These are phyloP conservation scores for Nyctalus aviator DNA, from an alignment of 2,797 vertebrate species.

Conservation along the genomic window DNA sequence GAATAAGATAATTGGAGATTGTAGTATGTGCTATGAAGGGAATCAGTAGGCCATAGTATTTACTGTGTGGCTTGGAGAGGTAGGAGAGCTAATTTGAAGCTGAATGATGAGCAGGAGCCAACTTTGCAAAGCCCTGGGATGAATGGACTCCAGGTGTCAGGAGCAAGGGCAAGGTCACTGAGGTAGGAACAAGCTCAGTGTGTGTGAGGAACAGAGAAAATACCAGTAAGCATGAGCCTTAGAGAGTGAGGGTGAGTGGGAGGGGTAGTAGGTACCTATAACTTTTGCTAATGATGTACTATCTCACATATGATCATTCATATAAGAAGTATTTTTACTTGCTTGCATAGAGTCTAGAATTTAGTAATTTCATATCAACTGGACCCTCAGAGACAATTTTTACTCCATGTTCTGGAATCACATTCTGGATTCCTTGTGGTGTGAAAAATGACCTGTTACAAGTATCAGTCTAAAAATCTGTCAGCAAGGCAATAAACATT, in stretches of 20 bases:
- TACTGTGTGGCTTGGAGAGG: background rate
- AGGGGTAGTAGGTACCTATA: background rate
- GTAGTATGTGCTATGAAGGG: background rate
- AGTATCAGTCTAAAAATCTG: conserved; percentile 67
- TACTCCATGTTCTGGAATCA: conserved; percentile 32
- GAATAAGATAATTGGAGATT: background rate
- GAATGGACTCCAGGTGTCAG: background rate
- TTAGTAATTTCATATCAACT: conserved; percentile 7
- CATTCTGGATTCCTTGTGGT: conserved; percentile 55
- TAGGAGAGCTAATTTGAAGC: background rate
- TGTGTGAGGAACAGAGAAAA: background rate
- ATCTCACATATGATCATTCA: background rate
- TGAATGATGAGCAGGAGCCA: background rate
- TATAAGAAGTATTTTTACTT: conserved; percentile 24
- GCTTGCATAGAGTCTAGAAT: background rate
- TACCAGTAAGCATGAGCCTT: background rate
- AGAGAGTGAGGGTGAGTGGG: background rate
- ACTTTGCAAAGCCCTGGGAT: background rate
- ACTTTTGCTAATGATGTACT: background rate
- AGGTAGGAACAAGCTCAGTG: background rate
- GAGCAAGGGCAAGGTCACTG: background rate
- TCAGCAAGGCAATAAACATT: conserved; percentile 63
- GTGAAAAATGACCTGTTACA: conserved; percentile 69
- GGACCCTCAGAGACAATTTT: background rate
- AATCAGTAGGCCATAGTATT: background rate